phyloP scores from a whole-genome alignment of 2,888 invertebrate genomes.

The Nephrocerus scutellatus region DNA sequence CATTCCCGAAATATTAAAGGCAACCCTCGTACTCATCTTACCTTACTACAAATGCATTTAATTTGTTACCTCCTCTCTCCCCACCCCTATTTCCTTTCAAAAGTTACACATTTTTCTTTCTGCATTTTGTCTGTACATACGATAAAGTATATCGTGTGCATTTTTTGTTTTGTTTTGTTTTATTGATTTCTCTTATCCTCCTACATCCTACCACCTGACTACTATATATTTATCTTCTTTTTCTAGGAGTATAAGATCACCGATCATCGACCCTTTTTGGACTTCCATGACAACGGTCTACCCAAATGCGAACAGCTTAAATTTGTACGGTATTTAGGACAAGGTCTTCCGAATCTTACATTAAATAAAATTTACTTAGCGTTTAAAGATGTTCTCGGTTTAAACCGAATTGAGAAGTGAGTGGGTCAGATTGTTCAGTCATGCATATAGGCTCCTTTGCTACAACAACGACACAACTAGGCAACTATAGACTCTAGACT shows the following conservation, averaged over 20 bases:
- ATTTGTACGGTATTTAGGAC: slow-evolving; percentile 47
- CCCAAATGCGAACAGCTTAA: slow-evolving; percentile 47
- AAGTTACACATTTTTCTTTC: slow-evolving; percentile 7
- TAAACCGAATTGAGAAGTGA: slow-evolving; percentile 44
- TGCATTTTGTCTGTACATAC: too few species aligned
- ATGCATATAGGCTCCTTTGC: neutral
- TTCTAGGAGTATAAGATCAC: slow-evolving; percentile 45
- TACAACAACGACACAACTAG: neutral
- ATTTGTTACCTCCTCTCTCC: too few species aligned
- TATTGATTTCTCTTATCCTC: too few species aligned
- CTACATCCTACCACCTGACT: too few species aligned
- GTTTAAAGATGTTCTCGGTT: slow-evolving; percentile 43
- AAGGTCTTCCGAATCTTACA: slow-evolving; percentile 47
- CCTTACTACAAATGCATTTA: too few species aligned
- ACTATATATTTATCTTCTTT: neutral
- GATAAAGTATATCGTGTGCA: too few species aligned
- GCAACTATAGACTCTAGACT: neutral
- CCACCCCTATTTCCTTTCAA: neutral
- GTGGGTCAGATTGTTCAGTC: slow-evolving; percentile 7
- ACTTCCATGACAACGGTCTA: slow-evolving; percentile 47
- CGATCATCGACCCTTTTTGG: slow-evolving; percentile 48
- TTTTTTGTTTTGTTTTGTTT: too few species aligned
- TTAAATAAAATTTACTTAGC: slow-evolving; percentile 46
- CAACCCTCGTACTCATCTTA: too few species aligned
- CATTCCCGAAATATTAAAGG: too few species aligned